A percentile compares a stretch with the other conserved stretches of the same genome.
Evolutionary conservation across 2,888 invertebrate species (phyloP).

Genomic region (Platycnemis pennipes): DNA sequence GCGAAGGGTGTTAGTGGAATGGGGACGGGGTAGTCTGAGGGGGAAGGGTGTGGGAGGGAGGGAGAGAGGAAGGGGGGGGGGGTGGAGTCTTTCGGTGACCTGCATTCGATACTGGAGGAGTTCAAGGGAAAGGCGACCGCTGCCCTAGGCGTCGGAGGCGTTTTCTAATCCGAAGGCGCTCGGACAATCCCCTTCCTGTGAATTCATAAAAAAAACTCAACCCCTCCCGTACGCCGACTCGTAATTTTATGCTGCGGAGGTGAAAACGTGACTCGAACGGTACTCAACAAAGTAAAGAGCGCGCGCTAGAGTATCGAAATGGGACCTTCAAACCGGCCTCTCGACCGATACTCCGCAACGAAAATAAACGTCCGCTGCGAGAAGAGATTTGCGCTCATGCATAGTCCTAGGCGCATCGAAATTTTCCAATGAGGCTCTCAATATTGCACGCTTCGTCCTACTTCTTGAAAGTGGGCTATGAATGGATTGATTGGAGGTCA

Average conservation of each 20-base stretch:
- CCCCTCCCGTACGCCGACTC: not conserved
- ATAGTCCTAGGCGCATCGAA: no score
- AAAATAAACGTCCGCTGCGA: no score
- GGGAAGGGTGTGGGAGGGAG: not conserved
- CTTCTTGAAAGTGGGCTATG: no score
- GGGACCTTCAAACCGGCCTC: not conserved
- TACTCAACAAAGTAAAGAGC: not conserved
- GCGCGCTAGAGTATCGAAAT: not conserved
- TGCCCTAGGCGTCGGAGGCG: not conserved
- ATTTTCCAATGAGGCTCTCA: no score
- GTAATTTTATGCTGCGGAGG: not conserved
- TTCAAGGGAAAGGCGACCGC: not conserved
- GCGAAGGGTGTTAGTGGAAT: no score
- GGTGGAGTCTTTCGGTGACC: not conserved
- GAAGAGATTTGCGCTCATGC: no score
- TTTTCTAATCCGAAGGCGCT: not conserved
- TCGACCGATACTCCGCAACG: not conserved
- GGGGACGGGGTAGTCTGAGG: not conserved
- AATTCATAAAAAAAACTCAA: not conserved
- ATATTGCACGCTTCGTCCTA: no score
- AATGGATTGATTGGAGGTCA: no score
- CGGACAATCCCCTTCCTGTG: not conserved
- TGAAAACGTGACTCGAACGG: not conserved
- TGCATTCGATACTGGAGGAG: slow-evolving; percentile 1
- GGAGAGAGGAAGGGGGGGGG: not conserved